A percentile compares a stretch with the other conserved stretches of the same genome.
Conservation (phyloP, 1,140 invertebrate genomes). For the Diploscapter pachys region DNA sequence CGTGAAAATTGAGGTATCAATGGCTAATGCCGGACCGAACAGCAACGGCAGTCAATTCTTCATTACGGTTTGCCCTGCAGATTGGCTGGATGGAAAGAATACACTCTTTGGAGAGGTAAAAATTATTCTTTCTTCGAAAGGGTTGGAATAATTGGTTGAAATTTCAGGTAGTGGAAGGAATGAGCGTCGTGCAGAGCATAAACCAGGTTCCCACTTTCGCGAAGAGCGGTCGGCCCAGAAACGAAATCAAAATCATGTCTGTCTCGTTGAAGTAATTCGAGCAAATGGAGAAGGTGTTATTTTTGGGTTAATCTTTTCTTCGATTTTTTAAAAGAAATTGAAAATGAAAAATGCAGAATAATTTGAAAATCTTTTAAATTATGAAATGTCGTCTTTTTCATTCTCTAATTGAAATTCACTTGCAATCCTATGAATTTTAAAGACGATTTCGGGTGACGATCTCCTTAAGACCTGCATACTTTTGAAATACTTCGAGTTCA, state of each 20-base stretch:
- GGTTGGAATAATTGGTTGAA: too few species aligned
- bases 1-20: slow-evolving; percentile 69
- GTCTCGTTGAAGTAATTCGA: slow-evolving; percentile 73
- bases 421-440: too few species aligned
- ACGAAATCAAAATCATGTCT: slow-evolving; percentile 91
- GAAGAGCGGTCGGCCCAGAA: slow-evolving; percentile 96
- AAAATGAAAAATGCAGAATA: too few species aligned
- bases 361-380: too few species aligned
- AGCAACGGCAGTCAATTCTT: slow-evolving; percentile 99
- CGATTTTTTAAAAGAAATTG: too few species aligned
- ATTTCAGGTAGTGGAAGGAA: slow-evolving; percentile 72
- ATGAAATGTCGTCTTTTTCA: too few species aligned
- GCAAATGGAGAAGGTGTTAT: background rate
- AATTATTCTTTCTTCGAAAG: too few species aligned
- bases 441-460: too few species aligned
- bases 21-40: slow-evolving; percentile 97
- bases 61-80: slow-evolving; percentile 87
- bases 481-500: too few species aligned
- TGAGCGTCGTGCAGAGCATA: slow-evolving; percentile 98
- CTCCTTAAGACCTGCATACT: too few species aligned
- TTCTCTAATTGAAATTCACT: too few species aligned
- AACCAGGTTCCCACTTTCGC: slow-evolving; percentile 89
- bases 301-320: too few species aligned
- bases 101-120: slow-evolving; percentile 92
- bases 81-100: slow-evolving; percentile 98